Percentiles rank a stretch among this genome's conserved stretches.
Conservation (phyloP, 2,113 vertebrate genomes). For the Gasterosteus nipponicus region DNA sequence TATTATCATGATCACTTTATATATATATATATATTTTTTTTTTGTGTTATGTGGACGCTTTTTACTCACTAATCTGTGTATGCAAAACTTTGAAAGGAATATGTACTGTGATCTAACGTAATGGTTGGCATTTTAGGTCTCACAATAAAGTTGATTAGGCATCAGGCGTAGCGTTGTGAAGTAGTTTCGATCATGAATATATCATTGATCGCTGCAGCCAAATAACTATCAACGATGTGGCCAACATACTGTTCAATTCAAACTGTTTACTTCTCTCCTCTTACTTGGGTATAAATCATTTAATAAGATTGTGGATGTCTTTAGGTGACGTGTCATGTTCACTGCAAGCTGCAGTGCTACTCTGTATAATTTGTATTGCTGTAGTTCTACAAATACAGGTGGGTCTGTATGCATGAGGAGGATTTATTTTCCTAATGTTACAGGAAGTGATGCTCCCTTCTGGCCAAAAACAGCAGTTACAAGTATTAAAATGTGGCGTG, state of each 20-base stretch:
- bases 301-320: neutral
- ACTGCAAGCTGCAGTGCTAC: neutral
- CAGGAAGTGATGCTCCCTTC: conserved; percentile 47
- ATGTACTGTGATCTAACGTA: neutral
- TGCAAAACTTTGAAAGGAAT: neutral
- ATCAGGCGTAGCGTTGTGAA: neutral
- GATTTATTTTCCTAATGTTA: neutral
- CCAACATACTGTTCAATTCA: neutral
- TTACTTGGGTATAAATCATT: neutral
- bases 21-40: neutral
- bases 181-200: conserved; percentile 2
- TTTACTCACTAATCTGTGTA: conserved; percentile 21
- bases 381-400: neutral
- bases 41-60: conserved; percentile 9
- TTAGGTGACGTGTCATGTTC: neutral
- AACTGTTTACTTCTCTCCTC: neutral
- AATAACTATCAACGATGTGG: neutral
- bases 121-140: neutral
- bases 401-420: neutral
- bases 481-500: neutral
- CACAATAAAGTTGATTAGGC: neutral
- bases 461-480: conserved; percentile 33
- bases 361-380: neutral
- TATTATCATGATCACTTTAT: neutral
- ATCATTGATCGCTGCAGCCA: neutral